Evolutionary conservation across 1,140 invertebrate genomes (phyloP), one percentile per base, ranked within the genome.

Genomic region (Drosophila fuyamai): DNA sequence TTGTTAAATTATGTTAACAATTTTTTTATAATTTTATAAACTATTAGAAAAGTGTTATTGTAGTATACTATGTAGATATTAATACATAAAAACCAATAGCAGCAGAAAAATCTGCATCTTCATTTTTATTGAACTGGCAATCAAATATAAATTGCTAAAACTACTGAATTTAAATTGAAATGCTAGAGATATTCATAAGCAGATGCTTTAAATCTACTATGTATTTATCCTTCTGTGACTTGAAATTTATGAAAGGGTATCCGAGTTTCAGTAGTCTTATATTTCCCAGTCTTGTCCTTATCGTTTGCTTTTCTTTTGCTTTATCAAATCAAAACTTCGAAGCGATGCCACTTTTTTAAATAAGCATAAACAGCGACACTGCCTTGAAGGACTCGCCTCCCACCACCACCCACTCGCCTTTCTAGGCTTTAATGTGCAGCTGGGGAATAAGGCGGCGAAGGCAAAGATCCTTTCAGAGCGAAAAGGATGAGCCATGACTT

Each of bases 261-360:
- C 12, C n/a, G 3, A 9, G 10, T 7, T 14, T 29, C 5, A 16
- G 9, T 16, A 13, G 3, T 0, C 13, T 7, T 9, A 63, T 0
- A 1, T 18, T 65, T 9, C 27, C 36, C n/a, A 1, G 32, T 23
- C 38, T 72, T 59, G 46, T 38, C 47, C 65, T 67, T 86, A 73
- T 86, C 75, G 59, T 55, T 75, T 78, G 38, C 57, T 57, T 76
- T 82, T 79, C 71, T 47, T 54, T 73, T 62, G 76, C 76, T 77
- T 88, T 88, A 88, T 88, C 84, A 88, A 89, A 88, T 89, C 84
- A 88, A 88, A 88, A 89, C 84, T 89, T 73, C 35, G 76, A 75
- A 53, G 82, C 75, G 82, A 57, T 65, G 76, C 74, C 62, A 88
- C 84, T 88, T 88, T 88, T 88, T 88, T 88, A 88, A 88, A 88